Base-by-base conservation (phyloP, 92 coral and sea anemone species). In the Micromussa lordhowensis region DNA sequence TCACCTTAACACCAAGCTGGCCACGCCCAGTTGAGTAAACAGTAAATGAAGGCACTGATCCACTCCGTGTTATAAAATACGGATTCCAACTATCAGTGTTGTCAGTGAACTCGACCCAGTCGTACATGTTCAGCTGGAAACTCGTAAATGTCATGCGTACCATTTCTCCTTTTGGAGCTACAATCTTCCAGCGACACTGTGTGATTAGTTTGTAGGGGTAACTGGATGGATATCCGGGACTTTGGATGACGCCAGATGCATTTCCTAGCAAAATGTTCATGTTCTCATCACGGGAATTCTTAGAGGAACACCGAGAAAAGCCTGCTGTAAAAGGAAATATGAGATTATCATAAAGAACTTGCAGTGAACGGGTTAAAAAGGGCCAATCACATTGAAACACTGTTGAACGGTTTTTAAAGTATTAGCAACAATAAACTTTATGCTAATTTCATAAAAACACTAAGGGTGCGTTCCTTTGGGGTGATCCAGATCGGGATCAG, bases 1-100 rank as follows among this genome's bases (percentile, higher is more conserved):
- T 5, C 0, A 72, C 66, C 29, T 84, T 54, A 71, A 84, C 5
- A 15, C 55, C 87, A 24, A 84, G 87, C 80, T 84, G 70, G 0
- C 68, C 68, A 61, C 80, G 79, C 55, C 70, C 87, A 15, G 87
- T 84, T 12, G 87, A 84, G 72, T 53, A 84, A 31, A 84, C 79
- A 24, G 87, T 84, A n/a, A 84, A 84, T 31, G 87, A 32, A 26
- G 55, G 87, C 71, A 64, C 38, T 19, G 69, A 63, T 26, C 35
- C 51, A 24, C 30, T 31, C 1, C 57, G 69, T 3, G 38, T 26
- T 24, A 84, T 54, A 14, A 32, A 34, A 63, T 77, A 84, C 24
- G 80, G 38, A 22, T 35, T 53, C 87, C 87, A 84, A 10, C 36
- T 12, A 84, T 84, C 61, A 48, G 49, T 31, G 21, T 36, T 17